phyloP scores from a whole-genome alignment of 2,113 vertebrate genomes.

The Struthidea cinerea region DNA sequence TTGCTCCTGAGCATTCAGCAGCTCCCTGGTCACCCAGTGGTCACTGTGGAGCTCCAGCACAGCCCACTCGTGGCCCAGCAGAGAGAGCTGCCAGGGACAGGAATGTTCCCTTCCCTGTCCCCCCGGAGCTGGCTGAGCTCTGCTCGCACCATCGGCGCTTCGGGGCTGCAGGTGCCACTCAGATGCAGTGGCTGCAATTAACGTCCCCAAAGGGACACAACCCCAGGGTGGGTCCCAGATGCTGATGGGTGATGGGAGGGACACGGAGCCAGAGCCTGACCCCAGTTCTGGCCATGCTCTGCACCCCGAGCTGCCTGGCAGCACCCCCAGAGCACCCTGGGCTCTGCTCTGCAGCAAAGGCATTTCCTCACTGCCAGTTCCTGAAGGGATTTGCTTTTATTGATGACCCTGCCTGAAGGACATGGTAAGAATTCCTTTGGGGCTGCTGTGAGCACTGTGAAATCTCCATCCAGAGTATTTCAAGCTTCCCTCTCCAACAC shows the following conservation, averaged over 20 bases:
- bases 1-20: neutral
- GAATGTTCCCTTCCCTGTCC: neutral
- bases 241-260: fast-evolving
- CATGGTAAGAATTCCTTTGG: neutral
- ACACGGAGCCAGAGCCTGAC: fast-evolving
- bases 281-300: fast-evolving
- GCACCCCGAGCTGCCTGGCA: fast-evolving
- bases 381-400: neutral
- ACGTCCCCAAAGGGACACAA: neutral
- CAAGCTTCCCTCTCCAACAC: neutral
- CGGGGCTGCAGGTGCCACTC: neutral
- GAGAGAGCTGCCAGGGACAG: neutral
- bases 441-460: neutral
- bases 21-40: neutral
- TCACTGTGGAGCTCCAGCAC: neutral
- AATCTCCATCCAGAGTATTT: neutral
- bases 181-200: fast-evolving
- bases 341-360: neutral
- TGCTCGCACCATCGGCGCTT: fast-evolving
- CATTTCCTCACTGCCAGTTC: fast-evolving
- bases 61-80: neutral
- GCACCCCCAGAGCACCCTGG: fast-evolving
- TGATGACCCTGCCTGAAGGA: neutral
- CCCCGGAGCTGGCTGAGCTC: neutral
- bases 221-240: neutral